phyloP scores from a whole-genome alignment of 2,797 vertebrate species.

The Prionace glauca region DNA sequence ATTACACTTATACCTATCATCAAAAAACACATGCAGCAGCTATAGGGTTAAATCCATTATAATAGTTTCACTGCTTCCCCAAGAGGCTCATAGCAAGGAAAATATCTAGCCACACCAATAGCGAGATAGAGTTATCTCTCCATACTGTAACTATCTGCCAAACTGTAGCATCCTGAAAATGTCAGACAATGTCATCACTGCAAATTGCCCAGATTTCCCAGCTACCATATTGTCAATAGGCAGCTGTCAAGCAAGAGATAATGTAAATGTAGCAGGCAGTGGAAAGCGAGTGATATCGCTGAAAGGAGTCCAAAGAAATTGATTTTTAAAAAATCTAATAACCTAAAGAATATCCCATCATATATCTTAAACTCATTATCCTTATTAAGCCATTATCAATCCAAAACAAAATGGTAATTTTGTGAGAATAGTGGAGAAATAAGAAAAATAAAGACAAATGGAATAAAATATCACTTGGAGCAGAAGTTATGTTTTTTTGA shows the following conservation, averaged over 20 bases:
- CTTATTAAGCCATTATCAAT: slow-evolving; percentile 56
- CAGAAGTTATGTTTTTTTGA: neutral
- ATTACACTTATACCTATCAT: neutral
- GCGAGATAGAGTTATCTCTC: slow-evolving; percentile 30
- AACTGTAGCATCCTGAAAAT: slow-evolving; percentile 54
- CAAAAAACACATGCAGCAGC: neutral
- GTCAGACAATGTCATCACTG: slow-evolving; percentile 61
- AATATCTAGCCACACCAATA: slow-evolving; percentile 38
- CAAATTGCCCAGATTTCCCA: slow-evolving; percentile 47
- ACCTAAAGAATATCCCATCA: slow-evolving; percentile 11
- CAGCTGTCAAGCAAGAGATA: slow-evolving; percentile 66
- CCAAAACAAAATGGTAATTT: slow-evolving; percentile 37
- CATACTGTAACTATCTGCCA: slow-evolving; percentile 36
- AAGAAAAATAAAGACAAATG: slow-evolving; percentile 26
- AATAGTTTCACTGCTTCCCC: slow-evolving; percentile 13
- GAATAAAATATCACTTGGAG: neutral
- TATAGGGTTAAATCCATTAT: slow-evolving; percentile 36
- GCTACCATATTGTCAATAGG: slow-evolving; percentile 59
- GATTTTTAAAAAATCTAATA: slow-evolving; percentile 52
- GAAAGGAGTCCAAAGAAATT: slow-evolving; percentile 53
- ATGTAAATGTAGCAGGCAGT: slow-evolving; percentile 63
- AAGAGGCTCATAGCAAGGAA: slow-evolving; percentile 31
- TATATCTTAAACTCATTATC: slow-evolving; percentile 56
- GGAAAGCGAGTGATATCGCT: slow-evolving; percentile 59
- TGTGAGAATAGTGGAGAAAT: slow-evolving; percentile 26